Base-by-base conservation (phyloP, 2,113 vertebrate species). In the Loxodonta africana region DNA sequence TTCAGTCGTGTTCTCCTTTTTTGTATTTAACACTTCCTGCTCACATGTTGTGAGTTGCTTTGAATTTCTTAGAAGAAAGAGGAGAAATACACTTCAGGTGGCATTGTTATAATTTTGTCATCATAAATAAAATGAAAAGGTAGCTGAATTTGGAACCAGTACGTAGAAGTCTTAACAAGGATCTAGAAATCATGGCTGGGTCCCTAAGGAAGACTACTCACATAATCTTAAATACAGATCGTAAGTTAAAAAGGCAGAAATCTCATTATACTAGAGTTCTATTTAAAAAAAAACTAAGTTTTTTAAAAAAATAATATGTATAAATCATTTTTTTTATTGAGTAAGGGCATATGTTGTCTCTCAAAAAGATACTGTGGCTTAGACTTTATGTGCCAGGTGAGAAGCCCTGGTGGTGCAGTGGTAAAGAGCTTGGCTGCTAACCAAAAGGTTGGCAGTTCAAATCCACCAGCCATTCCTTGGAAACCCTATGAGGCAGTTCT, bases 211-310 rank as follows among this genome's bases (percentile, higher is more conserved):
- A 83, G 69, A 17, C 23, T 91, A 96, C 92, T 78, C 23, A 60
- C 18, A 33, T 91, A 87, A 83, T 73, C 46, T 86, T 95, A 94
- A 95, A 74, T 90, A 92, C 67, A 88, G 73, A 78, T 96, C 17
- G 33, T 84, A 89, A 94, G 53, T 97, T 95, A 91, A 87, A 94
- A 97, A 96, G 65, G 88, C 18, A 94, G 86, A 96, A 94, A 94
- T 15, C 15, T 95, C 67, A 18, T 67, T 83, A 60, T 80, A 23
- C 14, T 73, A 37, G 53, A 57, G 3, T 71, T 18, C 8, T 89
- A 85, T 78, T 96, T 92, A 84, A 74, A 82, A 84, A 26, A 17
- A 33, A 67, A 67, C 1, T 63, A 57, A 57, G 93, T 88, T 90
- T 67, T 37, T 48, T 44, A 28, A 53, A 53, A 53, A 53, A 51